phyloP scores from a whole-genome alignment of 2,888 invertebrate genomes.

The Chrysina gloriosa region DNA sequence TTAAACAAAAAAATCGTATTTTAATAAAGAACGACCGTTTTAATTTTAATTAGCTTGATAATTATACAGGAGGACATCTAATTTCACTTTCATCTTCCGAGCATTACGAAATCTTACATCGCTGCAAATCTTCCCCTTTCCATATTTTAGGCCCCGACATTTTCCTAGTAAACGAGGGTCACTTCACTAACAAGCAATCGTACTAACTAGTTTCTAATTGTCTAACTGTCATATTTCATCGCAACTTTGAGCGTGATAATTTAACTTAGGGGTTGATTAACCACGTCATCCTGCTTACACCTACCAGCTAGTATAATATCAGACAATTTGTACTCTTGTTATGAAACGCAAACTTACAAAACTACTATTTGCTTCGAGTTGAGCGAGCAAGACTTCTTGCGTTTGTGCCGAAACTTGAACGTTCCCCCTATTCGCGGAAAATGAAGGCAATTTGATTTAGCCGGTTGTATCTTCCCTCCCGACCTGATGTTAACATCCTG shows the following conservation, averaged over 20 bases:
- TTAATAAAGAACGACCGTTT: no score
- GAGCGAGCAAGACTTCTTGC: neutral
- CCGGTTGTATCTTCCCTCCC: neutral
- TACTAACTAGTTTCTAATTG: neutral
- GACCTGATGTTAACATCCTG: neutral
- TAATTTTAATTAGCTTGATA: no score
- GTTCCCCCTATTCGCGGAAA: neutral
- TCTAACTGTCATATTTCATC: neutral
- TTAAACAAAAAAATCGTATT: no score
- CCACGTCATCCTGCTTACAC: neutral
- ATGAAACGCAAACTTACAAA: neutral
- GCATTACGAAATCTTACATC: no score
- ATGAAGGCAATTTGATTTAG: neutral
- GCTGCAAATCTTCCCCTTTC: no score
- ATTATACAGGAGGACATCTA: no score
- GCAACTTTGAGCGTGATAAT: neutral
- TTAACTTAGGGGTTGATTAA: neutral
- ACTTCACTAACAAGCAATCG: no score
- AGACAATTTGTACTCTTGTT: neutral
- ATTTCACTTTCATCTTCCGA: no score
- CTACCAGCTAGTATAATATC: neutral
- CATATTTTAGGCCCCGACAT: no score
- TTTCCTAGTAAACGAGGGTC: no score
- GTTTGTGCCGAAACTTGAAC: neutral
- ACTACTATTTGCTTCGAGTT: neutral